phyloP scores from a whole-genome alignment of 2,797 vertebrate genomes.

The Sebastes hopkinsi region DNA sequence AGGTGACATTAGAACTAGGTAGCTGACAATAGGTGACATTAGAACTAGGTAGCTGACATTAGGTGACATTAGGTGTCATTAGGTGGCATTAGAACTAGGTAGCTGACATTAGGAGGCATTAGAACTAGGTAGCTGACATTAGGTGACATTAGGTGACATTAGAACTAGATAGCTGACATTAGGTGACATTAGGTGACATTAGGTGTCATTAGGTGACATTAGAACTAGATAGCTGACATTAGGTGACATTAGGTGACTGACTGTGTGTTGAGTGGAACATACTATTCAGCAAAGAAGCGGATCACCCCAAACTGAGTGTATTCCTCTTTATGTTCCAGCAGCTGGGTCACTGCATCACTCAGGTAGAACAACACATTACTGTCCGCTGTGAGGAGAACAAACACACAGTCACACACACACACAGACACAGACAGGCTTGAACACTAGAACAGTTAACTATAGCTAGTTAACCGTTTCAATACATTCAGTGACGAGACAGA shows the following conservation, averaged over 20 bases:
- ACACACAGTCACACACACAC: background rate
- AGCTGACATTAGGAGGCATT: too few relatives aligned
- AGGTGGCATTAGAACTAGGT: background rate
- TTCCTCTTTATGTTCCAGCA: slow-evolving; percentile 93
- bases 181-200: too few relatives aligned
- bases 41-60: background rate
- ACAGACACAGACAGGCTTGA: background rate
- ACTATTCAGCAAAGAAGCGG: slow-evolving; percentile 98
- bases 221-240: too few relatives aligned
- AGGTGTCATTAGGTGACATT: too few relatives aligned
- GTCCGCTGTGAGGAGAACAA: slow-evolving; percentile 82
- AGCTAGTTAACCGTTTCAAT: background rate
- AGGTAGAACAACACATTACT: slow-evolving; percentile 92
- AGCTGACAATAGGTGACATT: too few relatives aligned
- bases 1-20: too few relatives aligned
- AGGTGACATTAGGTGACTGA: too few relatives aligned
- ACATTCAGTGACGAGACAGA: background rate
- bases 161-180: too few relatives aligned
- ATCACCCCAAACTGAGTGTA: slow-evolving; percentile 90
- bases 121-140: too few relatives aligned
- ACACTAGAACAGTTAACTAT: background rate
- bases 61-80: too few relatives aligned
- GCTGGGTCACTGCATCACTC: slow-evolving; percentile 91
- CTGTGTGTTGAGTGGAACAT: slow-evolving; percentile 66
- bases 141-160: too few relatives aligned